Base-by-base conservation (phyloP, 1,140 invertebrate genomes). In the Adoxophyes honmai region DNA sequence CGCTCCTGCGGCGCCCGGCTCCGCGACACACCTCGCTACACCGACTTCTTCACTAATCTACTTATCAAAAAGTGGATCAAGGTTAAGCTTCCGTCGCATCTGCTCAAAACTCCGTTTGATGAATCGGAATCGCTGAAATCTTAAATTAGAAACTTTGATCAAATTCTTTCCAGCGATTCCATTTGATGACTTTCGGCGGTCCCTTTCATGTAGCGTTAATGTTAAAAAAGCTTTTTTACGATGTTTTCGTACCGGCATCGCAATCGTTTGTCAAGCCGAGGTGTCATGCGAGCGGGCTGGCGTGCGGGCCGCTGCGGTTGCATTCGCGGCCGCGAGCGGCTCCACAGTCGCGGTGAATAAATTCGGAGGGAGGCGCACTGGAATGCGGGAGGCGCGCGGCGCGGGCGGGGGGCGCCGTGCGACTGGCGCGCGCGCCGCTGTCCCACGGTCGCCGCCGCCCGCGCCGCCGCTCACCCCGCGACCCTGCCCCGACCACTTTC, bases 331-430 rank as follows among this genome's bases (percentile, higher is more conserved):
- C 28, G 21, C 11, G 2, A 16, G 42, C 42, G 42, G 16, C 42
- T 48, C 42, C n/a, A 48, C 42, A 48, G 42, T 48, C 42, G 42
- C 42, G 42, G 42, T 83, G 81, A 86, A 84, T 85, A 84, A 84
- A 83, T 84, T 81, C 81, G 82, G 82, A 86, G 84, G 81, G 84
- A 83, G 78, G 75, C 74, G 77, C 81, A 75, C 73, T 81, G 84
- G 84, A 83, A 82, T 82, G 84, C 84, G 77, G 75, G 78, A 73
- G 77, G 78, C 66, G 71, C 33, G 51, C 42, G 58, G 75, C 59
- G 75, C 66, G 77, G 71, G 73, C 60, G 78, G 74, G 77, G 76
- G 75, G 74, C 78, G 77, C 75, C 84, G 84, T 85, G 81, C 84
- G 84, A 85, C 80, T 84, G 77, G 81, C 81, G 79, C 79, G 81